phyloP scores from a whole-genome alignment of 1,140 invertebrate genomes.

The Philopotamus ludificatus region DNA sequence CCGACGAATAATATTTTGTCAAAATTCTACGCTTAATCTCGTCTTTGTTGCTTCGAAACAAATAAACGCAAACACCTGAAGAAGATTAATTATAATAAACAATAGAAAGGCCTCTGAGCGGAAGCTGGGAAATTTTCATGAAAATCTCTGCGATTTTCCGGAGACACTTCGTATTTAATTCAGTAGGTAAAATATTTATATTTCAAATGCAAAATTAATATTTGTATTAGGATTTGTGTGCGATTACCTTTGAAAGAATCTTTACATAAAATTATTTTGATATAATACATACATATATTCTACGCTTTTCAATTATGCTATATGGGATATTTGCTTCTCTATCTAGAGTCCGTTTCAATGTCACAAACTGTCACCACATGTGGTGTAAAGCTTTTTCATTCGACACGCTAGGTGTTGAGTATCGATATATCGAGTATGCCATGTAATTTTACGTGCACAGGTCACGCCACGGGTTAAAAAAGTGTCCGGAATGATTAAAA shows the following conservation, averaged over 20 bases:
- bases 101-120: neutral
- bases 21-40: too few relatives aligned
- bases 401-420: neutral
- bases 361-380: too few relatives aligned
- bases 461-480: neutral
- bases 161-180: neutral
- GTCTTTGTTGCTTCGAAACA: neutral
- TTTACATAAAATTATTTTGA: too few relatives aligned
- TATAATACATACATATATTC: too few relatives aligned
- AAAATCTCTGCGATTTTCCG: neutral
- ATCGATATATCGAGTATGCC: neutral
- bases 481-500: conserved; percentile 6
- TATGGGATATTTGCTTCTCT: too few relatives aligned
- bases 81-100: neutral
- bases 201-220: neutral
- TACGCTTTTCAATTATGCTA: too few relatives aligned
- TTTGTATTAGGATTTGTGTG: too few relatives aligned
- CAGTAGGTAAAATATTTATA: neutral
- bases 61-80: neutral
- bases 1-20: too few relatives aligned
- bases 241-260: too few relatives aligned
- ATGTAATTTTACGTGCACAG: neutral
- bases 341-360: too few relatives aligned
- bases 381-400: too few relatives aligned
- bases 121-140: neutral